A percentile compares a stretch with the other conserved stretches of the same genome.
Conservation (phyloP, 2,797 vertebrate species). For the Anas flavirostris region DNA sequence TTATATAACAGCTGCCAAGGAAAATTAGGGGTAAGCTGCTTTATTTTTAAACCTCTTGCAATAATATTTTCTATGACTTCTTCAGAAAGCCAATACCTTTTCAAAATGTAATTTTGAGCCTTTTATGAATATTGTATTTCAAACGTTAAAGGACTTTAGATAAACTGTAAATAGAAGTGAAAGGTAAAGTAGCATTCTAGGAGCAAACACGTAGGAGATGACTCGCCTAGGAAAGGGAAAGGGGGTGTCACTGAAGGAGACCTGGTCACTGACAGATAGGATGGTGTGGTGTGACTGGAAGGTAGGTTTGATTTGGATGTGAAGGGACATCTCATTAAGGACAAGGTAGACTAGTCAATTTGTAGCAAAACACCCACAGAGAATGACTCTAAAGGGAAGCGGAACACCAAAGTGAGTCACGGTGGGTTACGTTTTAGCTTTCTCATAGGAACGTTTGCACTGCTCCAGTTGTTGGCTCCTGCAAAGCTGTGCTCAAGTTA, state of each 20-base stretch:
- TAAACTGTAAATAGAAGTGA: background rate
- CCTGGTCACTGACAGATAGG: background rate
- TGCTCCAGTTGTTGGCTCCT: background rate
- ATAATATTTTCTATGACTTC: background rate
- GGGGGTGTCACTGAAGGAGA: background rate
- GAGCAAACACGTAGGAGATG: background rate
- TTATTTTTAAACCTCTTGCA: conserved; percentile 6
- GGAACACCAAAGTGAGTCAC: fast-evolving
- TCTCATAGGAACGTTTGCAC: background rate
- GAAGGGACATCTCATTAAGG: background rate
- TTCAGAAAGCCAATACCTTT: background rate
- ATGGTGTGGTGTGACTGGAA: fast-evolving
- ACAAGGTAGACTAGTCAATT: background rate
- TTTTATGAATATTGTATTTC: background rate
- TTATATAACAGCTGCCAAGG: conserved; percentile 51
- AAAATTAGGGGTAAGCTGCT: conserved; percentile 38
- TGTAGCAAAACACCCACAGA: background rate
- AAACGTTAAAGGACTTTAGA: background rate
- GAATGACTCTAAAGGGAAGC: background rate
- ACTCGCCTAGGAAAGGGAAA: background rate
- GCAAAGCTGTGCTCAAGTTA: background rate
- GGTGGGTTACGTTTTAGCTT: background rate
- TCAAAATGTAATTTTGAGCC: background rate
- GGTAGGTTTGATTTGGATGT: background rate
- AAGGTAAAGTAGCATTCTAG: background rate